phyloP scores from a whole-genome alignment of 2,888 invertebrate genomes.

The Microplitis manilae region DNA sequence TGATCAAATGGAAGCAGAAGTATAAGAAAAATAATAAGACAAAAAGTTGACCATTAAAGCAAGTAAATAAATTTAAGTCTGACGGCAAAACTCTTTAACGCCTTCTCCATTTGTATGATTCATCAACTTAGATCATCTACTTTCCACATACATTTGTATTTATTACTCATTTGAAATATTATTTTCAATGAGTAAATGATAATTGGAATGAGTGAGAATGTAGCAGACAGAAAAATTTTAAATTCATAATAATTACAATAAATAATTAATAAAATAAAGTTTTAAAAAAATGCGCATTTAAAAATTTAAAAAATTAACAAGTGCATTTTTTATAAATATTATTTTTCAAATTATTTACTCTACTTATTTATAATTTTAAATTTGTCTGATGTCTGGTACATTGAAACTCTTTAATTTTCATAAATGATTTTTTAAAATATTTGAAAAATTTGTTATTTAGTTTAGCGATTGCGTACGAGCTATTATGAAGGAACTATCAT shows the following conservation, averaged over 20 bases:
- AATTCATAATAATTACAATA: no score
- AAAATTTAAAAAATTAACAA: no score
- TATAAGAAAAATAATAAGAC: slow-evolving; percentile 8
- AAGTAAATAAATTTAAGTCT: slow-evolving; percentile 15
- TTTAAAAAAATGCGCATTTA: no score
- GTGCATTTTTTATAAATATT: no score
- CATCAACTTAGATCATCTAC: slow-evolving; percentile 31
- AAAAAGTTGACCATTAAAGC: not conserved
- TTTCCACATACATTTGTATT: slow-evolving; percentile 19
- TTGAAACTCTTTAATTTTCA: no score
- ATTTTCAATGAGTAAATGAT: not conserved
- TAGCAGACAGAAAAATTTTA: no score
- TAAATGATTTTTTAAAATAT: no score
- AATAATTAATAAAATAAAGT: no score
- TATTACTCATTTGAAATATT: not conserved
- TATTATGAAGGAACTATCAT: not conserved
- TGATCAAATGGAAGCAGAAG: slow-evolving; percentile 15
- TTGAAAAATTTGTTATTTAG: not conserved
- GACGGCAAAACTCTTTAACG: slow-evolving; percentile 20
- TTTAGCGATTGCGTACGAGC: not conserved
- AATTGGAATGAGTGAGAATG: no score
- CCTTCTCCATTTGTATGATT: slow-evolving; percentile 36
- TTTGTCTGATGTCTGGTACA: no score
- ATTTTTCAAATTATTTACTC: no score
- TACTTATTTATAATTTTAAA: no score